Evolutionary conservation across 2,113 vertebrate species (phyloP).

Genomic region (Oceanodroma tethys): DNA sequence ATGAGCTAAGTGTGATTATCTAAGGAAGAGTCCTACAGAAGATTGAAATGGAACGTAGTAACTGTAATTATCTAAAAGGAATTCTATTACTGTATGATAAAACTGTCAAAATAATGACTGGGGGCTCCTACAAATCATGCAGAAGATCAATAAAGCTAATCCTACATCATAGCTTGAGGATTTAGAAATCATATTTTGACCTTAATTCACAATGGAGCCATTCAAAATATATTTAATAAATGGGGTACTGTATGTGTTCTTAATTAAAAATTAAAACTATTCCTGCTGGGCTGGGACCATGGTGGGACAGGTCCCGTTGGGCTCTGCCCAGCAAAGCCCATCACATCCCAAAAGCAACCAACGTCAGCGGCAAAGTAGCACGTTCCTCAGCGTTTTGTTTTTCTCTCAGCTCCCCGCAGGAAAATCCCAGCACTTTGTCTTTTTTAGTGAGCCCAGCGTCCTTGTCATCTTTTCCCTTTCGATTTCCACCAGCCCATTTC

Average conservation of each 20-base stretch:
- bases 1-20: neutral
- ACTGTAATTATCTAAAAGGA: constrained; percentile 60
- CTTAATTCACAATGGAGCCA: neutral
- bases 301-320: neutral
- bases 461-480: neutral
- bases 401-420: neutral
- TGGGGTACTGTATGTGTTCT: neutral
- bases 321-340: neutral
- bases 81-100: constrained; percentile 69
- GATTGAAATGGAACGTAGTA: constrained; percentile 16
- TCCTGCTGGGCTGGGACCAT: neutral
- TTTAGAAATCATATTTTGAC: constrained; percentile 52
- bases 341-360: neutral
- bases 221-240: constrained; percentile 20
- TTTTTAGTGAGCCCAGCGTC: neutral
- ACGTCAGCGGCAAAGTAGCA: rapidly evolving
- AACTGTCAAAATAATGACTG: constrained; percentile 70
- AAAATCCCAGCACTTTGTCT: neutral
- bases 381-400: neutral
- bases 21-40: constrained; percentile 35
- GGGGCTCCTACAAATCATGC: constrained; percentile 49
- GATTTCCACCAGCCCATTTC: neutral
- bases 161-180: constrained; percentile 33
- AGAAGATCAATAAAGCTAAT: constrained; percentile 66
- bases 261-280: neutral